Evolutionary conservation across 2,113 vertebrate species (phyloP), one percentile per base, ranked within the genome.

Genomic region (Embiotoca jacksoni): DNA sequence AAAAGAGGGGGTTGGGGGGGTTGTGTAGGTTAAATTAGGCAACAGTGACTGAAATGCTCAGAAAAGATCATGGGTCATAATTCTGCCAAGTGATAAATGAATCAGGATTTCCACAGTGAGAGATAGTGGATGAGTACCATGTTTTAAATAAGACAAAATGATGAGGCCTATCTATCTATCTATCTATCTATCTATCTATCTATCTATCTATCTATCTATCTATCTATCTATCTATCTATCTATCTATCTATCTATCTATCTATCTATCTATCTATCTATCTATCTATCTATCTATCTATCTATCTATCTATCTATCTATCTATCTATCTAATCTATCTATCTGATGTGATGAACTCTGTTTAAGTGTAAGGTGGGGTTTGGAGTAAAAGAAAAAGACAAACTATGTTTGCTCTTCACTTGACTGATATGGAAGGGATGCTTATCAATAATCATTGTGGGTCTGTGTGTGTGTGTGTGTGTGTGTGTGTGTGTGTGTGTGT

Each of bases 391-490:
- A 61, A 62, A 65, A 86, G 65, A 80, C 35, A 59, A 65, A 47
- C 39, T 37, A 7, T 82, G 72, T 90, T 90, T 86, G 71, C 60
- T 59, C 55, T 62, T 71, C 55, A 53, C 63, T 59, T 37, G 3
- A 23, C 75, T 79, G 88, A 91, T 91, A 92, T 39, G 58, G 36
- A 33, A 84, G 81, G 88, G 91, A 92, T 89, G 76, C 65, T 33
- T 35, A 73, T 81, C 62, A 80, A 56, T 59, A 55, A 47, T 23
- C n/a, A 2, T 3, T 63, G 49, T 39, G 6, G n/a, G n/a, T n/a
- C n/a, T 50, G 11, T 69, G 66, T 60, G 53, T 73, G 60, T 67
- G 44, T 15, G 46, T 70, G 58, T 63, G 53, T 62, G 31, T 62
- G 64, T 55, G 66, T 59, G 36, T 35, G 30, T 53, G 58, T 50